A percentile compares a stretch with the other conserved stretches of the same genome.
Evolutionary conservation across 2,113 vertebrate species (phyloP).

Genomic region (Spheniscus mendiculus): DNA sequence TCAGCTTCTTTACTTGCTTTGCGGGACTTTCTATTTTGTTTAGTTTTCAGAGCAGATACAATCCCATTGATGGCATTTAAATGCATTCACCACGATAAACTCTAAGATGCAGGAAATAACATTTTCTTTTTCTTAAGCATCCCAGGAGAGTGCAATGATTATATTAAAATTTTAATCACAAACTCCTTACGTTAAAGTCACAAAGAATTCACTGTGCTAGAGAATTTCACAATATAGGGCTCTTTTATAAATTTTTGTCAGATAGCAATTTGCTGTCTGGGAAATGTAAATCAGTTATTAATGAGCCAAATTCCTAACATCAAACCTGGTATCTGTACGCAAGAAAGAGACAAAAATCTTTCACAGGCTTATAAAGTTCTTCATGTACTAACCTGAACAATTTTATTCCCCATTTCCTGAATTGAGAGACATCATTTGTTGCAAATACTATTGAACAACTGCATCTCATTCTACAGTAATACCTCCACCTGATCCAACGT

Average conservation of each 20-base stretch:
- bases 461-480: background rate
- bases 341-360: slow-evolving; percentile 61
- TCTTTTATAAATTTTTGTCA: slow-evolving; percentile 74
- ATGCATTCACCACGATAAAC: slow-evolving; percentile 7
- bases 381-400: background rate
- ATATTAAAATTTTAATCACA: slow-evolving; percentile 79
- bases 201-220: slow-evolving; percentile 70
- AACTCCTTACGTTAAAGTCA: slow-evolving; percentile 61
- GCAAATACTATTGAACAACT: background rate
- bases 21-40: background rate
- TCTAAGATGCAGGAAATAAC: slow-evolving; percentile 56
- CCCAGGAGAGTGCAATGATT: slow-evolving; percentile 63
- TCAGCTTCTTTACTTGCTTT: background rate
- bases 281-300: slow-evolving; percentile 80
- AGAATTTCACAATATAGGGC: slow-evolving; percentile 69
- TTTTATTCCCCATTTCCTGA: background rate
- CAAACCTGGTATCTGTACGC: slow-evolving; percentile 52
- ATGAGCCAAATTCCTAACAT: slow-evolving; percentile 72
- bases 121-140: slow-evolving; percentile 66
- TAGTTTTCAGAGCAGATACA: slow-evolving; percentile 10
- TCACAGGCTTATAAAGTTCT: background rate
- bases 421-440: background rate
- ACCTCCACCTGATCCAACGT: background rate
- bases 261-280: slow-evolving; percentile 76
- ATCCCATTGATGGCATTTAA: slow-evolving; percentile 29